Conservation (phyloP, 2,797 vertebrate genomes). For the Ataeniobius toweri region DNA sequence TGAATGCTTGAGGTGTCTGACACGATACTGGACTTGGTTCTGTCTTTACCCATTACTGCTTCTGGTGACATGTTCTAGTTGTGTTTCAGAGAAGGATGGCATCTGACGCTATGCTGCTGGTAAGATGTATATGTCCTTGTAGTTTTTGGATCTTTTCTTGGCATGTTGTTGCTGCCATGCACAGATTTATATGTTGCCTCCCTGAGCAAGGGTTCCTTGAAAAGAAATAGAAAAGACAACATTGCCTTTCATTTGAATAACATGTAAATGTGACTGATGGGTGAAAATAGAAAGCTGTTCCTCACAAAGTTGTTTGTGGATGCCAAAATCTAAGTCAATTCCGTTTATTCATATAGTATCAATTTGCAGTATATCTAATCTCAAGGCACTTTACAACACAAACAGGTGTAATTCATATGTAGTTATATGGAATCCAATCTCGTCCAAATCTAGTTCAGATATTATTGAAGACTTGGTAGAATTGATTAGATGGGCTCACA, state of each 20-base stretch:
- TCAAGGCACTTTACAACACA: not conserved
- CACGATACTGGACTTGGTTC: not conserved
- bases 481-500: not conserved
- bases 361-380: not conserved
- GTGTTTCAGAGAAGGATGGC: not conserved
- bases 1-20: not conserved
- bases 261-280: not conserved
- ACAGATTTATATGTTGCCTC: not conserved
- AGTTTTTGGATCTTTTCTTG: not conserved
- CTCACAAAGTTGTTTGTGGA: not conserved
- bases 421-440: not conserved
- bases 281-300: not conserved
- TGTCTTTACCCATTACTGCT: conserved; percentile 1
- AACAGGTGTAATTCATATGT: not conserved
- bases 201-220: not conserved
- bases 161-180: not conserved
- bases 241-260: not conserved
- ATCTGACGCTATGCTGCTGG: conserved; percentile 3
- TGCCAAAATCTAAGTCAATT: not conserved
- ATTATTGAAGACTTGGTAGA: not conserved
- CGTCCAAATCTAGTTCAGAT: not conserved
- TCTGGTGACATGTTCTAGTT: not conserved
- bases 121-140: not conserved
- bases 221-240: not conserved
- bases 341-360: not conserved